Evolutionary conservation across 2,797 vertebrate species (phyloP), one percentile per base, ranked within the genome.

Genomic region (Oryzias dopingdopingensis): DNA sequence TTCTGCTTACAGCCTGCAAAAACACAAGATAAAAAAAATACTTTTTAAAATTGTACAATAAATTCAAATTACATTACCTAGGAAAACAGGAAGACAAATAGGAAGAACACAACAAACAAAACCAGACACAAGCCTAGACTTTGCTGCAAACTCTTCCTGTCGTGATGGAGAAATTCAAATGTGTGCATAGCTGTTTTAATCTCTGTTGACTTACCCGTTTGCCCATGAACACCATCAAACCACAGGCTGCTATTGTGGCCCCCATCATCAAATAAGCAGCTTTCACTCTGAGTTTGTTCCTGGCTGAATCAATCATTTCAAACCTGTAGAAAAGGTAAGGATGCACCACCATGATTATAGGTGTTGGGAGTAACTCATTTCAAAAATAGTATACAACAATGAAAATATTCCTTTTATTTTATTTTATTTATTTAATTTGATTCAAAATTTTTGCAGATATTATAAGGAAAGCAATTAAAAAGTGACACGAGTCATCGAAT

Each of bases 201-300:
- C 43, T 15, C 24, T 23, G 37, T 22, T n/a, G 42, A 76, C 93
- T 92, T 67, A 98, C 97, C 92, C 71, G 69, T 86, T 98, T 99
- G 46, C 96, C 96, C 50, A 78, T 6, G 12, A 93, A 4, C 23
- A 96, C 67, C 92, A 90, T 96, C 0, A 6, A 0, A 15, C 96
- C 0, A 63, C 96, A 98, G 42, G 91, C 92, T 0, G 45, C 0
- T 18, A 98, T 24, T 2, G 95, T 94, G 70, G 85, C 0, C 0
- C 23, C 86, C 0, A 97, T 96, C 96, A 98, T 98, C 1, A 86
- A 0, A 1, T 94, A 96, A 84, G 94, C 93, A 50, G 74, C 60
- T 86, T 92, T 97, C 70, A 99, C 92, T 46, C 94, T 83, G 14
- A 95, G 2, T 58, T 66, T 94, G 84, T 92, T 96, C 73, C 93